These are phyloP conservation scores for Coecobrya sp. DNA, from an alignment of 2,888 invertebrate species.

Conservation along the genomic window DNA sequence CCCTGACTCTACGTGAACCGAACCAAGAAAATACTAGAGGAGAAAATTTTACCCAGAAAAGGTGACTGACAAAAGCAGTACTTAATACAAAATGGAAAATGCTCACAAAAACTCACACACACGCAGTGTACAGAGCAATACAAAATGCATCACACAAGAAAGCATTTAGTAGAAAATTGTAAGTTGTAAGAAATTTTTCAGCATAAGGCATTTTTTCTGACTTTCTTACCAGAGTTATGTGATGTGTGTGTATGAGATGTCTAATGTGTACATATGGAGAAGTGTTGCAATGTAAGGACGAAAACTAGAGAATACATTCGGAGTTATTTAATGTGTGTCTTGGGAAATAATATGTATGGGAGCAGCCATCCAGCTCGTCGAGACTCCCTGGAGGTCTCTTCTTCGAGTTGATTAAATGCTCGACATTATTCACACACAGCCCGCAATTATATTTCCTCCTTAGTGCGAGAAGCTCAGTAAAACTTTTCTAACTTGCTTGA, in stretches of 20 bases:
- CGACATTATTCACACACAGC: conserved; percentile 57
- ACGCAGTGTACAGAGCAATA: background rate
- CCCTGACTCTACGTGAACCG: background rate
- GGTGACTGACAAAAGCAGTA: conserved; percentile 8
- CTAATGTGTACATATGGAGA: background rate
- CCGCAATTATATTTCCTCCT: conserved; percentile 52
- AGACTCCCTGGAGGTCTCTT: conserved; percentile 80
- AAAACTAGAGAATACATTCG: conserved; percentile 48
- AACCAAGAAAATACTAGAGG: background rate
- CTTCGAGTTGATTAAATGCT: conserved; percentile 78
- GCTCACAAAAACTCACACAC: background rate
- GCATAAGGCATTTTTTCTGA: background rate
- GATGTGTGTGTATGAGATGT: background rate
- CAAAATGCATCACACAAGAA: background rate
- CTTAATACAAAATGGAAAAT: background rate
- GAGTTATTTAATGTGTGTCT: conserved; percentile 76
- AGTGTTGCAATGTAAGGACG: background rate
- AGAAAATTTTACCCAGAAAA: background rate
- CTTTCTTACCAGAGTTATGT: background rate
- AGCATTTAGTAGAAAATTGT: background rate
- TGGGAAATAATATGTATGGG: conserved; percentile 78
- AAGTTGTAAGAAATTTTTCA: background rate
- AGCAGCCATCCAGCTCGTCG: conserved; percentile 77
- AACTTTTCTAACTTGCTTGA: conserved; percentile 30
- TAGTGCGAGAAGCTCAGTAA: conserved; percentile 40